Conservation (phyloP, 92 coral and sea anemone species). For the Parazoanthus swiftii region DNA sequence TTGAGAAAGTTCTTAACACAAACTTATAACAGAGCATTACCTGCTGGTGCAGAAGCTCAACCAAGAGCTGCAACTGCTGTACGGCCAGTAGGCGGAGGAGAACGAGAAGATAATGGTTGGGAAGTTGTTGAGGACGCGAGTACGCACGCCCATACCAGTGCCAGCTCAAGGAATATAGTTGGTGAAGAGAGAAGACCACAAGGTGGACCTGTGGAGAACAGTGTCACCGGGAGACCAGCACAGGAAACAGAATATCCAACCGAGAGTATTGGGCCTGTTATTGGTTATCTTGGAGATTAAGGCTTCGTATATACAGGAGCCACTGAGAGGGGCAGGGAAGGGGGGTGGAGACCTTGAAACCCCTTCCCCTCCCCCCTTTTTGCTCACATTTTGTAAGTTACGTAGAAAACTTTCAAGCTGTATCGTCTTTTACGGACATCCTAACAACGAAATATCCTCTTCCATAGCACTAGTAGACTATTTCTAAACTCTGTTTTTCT, state of each 20-base stretch:
- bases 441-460: too few relatives aligned
- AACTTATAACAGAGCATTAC: constrained; percentile 27
- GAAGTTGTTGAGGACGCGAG: background rate
- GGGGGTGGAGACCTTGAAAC: too few relatives aligned
- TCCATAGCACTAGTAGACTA: too few relatives aligned
- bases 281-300: background rate
- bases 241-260: constrained; percentile 22
- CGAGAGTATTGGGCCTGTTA: background rate
- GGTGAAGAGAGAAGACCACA: constrained; percentile 28
- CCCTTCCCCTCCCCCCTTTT: too few relatives aligned
- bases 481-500: too few relatives aligned
- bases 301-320: background rate
- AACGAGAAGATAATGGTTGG: background rate
- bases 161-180: background rate
- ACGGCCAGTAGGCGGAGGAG: background rate
- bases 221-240: background rate
- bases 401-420: too few relatives aligned
- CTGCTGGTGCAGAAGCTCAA: background rate
- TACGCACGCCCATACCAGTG: background rate
- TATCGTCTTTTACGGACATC: too few relatives aligned
- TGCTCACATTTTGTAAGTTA: too few relatives aligned
- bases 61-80: background rate
- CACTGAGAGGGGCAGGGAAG: too few relatives aligned
- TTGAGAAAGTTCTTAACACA: too few relatives aligned
- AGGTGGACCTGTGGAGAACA: constrained; percentile 32